Percentiles rank a stretch among this genome's conserved stretches.
These are phyloP conservation scores for Cheilosia grossa DNA, from an alignment of 2,888 invertebrate genomes.

Conservation along the genomic window DNA sequence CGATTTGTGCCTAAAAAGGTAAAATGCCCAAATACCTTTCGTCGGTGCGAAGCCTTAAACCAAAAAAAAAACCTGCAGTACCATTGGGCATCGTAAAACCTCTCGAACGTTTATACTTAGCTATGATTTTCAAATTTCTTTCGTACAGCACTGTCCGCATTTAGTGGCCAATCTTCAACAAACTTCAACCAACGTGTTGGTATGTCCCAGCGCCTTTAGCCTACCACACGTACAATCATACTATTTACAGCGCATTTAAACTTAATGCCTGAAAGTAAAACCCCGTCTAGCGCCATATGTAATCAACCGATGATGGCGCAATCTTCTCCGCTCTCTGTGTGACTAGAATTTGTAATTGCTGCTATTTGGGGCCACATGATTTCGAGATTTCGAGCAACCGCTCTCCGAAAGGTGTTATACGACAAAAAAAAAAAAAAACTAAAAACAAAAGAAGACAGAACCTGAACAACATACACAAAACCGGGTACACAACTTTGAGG, in stretches of 20 bases:
- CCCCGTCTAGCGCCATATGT: not conserved
- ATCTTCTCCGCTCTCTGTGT: constrained; percentile 31
- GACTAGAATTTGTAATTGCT: constrained; percentile 49
- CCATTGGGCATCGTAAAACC: too few relatives aligned
- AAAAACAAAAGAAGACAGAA: not conserved
- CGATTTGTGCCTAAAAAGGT: too few relatives aligned
- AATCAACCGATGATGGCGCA: constrained; percentile 27
- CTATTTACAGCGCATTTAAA: not conserved
- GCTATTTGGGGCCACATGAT: constrained; percentile 25
- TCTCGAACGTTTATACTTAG: too few relatives aligned
- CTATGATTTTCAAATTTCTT: too few relatives aligned
- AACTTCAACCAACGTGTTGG: not conserved
- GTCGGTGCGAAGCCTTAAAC: too few relatives aligned
- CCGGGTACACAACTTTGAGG: constrained; percentile 2
- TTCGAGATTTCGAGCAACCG: constrained; percentile 47
- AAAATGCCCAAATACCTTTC: too few relatives aligned
- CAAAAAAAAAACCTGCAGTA: too few relatives aligned
- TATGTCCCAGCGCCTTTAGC: not conserved
- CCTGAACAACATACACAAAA: constrained; percentile 1
- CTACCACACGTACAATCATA: not conserved
- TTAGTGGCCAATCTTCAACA: not conserved
- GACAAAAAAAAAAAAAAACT: constrained; percentile 1
- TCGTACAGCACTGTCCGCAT: too few relatives aligned
- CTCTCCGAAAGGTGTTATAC: constrained; percentile 10
- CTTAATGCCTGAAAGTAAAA: not conserved